Evolutionary conservation across 2,888 invertebrate genomes (phyloP).

Genomic region (Phalera bucephala): DNA sequence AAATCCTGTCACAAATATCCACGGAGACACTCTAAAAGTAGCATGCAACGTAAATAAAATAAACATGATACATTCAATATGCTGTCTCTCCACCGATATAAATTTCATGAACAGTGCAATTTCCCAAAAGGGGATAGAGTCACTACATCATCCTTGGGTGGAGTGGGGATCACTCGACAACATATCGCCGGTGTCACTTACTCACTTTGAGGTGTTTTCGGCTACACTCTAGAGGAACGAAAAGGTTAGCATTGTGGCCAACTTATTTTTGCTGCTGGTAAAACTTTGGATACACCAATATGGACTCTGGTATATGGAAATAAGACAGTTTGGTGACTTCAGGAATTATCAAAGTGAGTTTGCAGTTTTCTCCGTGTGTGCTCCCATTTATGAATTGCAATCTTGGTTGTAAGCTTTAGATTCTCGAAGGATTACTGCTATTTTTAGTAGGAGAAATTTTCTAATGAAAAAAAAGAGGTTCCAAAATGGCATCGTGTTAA

Average conservation of each 20-base stretch:
- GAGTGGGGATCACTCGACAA: conserved; percentile 9
- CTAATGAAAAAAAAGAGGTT: neutral
- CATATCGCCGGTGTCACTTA: conserved; percentile 23
- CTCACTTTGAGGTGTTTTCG: conserved; percentile 22
- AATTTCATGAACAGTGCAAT: conserved; percentile 25
- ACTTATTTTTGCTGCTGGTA: neutral
- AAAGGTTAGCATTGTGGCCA: conserved; percentile 8
- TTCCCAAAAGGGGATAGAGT: conserved; percentile 13
- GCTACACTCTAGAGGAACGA: conserved; percentile 17
- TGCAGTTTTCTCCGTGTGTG: conserved; percentile 4
- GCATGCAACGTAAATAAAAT: conserved; percentile 12
- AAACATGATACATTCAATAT: conserved; percentile 12
- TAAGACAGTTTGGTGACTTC: neutral
- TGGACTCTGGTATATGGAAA: neutral
- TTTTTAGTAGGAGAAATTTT: neutral
- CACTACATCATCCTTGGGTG: conserved; percentile 19
- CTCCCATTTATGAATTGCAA: conserved; percentile 19
- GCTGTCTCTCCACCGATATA: conserved; percentile 6
- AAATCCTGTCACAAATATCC: neutral
- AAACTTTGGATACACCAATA: neutral
- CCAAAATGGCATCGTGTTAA: too few relatives aligned
- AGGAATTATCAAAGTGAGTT: neutral
- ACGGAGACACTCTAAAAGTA: neutral
- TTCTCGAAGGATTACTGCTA: neutral
- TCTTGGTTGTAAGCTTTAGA: conserved; percentile 1